Base-by-base conservation (phyloP, 2,888 invertebrate genomes). In the Tipula vernalis region DNA sequence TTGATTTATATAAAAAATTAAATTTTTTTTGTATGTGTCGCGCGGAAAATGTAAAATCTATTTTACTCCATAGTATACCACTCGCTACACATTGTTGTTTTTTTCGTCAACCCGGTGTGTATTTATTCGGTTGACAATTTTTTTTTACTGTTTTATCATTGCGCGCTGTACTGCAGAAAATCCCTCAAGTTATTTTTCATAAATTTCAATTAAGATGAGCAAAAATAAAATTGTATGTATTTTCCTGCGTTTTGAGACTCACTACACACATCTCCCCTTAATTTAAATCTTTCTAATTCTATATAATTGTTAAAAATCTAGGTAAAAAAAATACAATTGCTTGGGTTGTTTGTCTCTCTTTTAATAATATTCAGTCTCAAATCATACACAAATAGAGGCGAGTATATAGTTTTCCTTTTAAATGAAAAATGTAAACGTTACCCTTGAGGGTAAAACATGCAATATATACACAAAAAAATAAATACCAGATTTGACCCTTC, bases 101-200 rank as follows among this genome's bases (percentile, higher is more conserved):
- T n/a, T 44, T 51, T 47, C 47, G 3, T 57, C 57, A 57, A 18
- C 71, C 28, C 28, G 28, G 28, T 71, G 71, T 71, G 28, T 12
- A 8, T 71, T 28, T 71, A 28, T 71, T 71, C 10, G 18, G 18
- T 28, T 57, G 51, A 57, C n/a, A 51, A 57, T 3, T 71, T 28
- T 71, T 71, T 28, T 71, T 71, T 71, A 10, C 10, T 51, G 51
- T 51, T 57, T n/a, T 18, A 28, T 2, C 2, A 2, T 28, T 28
- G 71, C 28, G 51, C 51, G 28, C 18, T 71, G 28, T 28, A 15
- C 51, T 71, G 28, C 3, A 71, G 28, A 57, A 71, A 71, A 28
- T 71, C 84, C 41, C 84, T 84, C 84, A 39, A 84, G 84, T 84
- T 84, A 84, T 84, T 84, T 84, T 39, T 84, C 84, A 84, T 84